These are phyloP conservation scores for Mycteria americana DNA, from an alignment of 2,797 vertebrate genomes.

Conservation along the genomic window DNA sequence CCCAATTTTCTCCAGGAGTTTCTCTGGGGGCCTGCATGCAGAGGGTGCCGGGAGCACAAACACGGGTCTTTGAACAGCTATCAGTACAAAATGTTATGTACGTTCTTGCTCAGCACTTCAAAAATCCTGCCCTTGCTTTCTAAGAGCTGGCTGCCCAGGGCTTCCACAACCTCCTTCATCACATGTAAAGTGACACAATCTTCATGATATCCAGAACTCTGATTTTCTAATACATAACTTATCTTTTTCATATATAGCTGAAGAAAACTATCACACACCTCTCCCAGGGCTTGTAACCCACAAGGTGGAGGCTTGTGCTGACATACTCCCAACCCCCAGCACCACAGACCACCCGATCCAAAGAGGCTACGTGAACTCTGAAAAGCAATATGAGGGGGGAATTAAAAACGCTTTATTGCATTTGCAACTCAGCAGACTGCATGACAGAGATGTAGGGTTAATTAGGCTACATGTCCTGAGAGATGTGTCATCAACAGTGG, in stretches of 20 bases:
- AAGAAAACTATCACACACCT: neutral
- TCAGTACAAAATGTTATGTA: neutral
- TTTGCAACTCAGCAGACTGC: neutral
- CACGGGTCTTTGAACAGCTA: neutral
- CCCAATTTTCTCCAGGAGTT: neutral
- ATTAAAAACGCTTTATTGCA: neutral
- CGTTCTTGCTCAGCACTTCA: neutral
- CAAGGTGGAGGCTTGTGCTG: neutral
- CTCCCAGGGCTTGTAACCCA: neutral
- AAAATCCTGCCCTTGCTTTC: neutral
- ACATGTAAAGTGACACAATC: neutral
- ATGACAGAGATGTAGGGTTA: neutral
- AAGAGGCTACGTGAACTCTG: neutral
- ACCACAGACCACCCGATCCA: neutral
- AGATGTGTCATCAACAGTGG: neutral
- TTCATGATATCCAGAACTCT: neutral
- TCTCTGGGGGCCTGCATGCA: neutral
- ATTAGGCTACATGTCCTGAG: neutral
- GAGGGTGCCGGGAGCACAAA: neutral
- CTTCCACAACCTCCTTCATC: neutral
- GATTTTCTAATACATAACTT: neutral
- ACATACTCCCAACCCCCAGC: neutral
- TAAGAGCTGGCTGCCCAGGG: neutral
- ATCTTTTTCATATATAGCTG: neutral
- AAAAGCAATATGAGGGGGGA: neutral